Percentiles rank a stretch among this genome's conserved stretches.
Evolutionary conservation across 1,140 invertebrate species (phyloP).

Genomic region (Gonatopus flavifemur): DNA sequence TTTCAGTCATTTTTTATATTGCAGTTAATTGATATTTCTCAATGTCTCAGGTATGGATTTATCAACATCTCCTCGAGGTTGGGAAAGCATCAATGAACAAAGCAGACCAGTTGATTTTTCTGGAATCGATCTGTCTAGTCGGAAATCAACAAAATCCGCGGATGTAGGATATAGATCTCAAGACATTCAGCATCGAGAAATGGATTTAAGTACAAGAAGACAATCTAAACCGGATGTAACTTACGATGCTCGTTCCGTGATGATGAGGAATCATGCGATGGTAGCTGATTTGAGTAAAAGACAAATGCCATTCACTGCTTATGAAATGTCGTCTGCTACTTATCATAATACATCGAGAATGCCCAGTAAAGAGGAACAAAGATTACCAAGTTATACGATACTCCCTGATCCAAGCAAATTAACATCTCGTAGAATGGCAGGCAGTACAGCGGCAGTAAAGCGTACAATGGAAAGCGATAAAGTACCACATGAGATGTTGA

Average conservation of each 20-base stretch:
- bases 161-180: slow-evolving; percentile 40
- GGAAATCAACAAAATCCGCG: slow-evolving; percentile 35
- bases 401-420: slow-evolving; percentile 53
- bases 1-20: too few species aligned
- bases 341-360: slow-evolving; percentile 40
- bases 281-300: slow-evolving; percentile 52
- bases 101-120: slow-evolving; percentile 48
- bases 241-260: slow-evolving; percentile 43
- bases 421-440: slow-evolving; percentile 43
- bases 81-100: slow-evolving; percentile 41
- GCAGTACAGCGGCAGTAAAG: slow-evolving; percentile 33
- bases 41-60: too few species aligned
- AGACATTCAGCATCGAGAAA: slow-evolving; percentile 50
- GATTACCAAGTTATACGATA: slow-evolving; percentile 50
- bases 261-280: slow-evolving; percentile 51
- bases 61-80: slow-evolving; percentile 42
- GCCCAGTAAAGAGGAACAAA: slow-evolving; percentile 43
- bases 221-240: slow-evolving; percentile 30
- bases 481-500: slow-evolving; percentile 33
- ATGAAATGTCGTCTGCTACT: slow-evolving; percentile 37
- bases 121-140: slow-evolving; percentile 54
- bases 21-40: too few species aligned
- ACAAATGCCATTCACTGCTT: slow-evolving; percentile 42
- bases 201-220: slow-evolving; percentile 54
- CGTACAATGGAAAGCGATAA: slow-evolving; percentile 45